These are phyloP conservation scores for Bos taurus DNA, from an alignment of 2,113 vertebrate genomes.

Conservation along the genomic window ARS-UCD2.0 NC_037331.1:118084001-118084500, in stretches of 20 bases:
- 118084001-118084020: fast-evolving
- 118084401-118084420: fast-evolving
- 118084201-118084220: neutral
- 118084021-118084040: neutral
- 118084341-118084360: neutral
- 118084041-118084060: neutral
- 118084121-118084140: too few species aligned
- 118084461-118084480: neutral
- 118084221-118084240: neutral
- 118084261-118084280: neutral
- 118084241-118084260: neutral
- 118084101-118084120: too few species aligned
- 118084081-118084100: neutral
- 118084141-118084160: neutral
- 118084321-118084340: neutral
- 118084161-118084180: too few species aligned
- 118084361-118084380: neutral
- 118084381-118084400: neutral
- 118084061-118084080: fast-evolving
- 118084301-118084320: neutral
- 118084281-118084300: neutral
- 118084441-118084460: fast-evolving
- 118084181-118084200: fast-evolving
- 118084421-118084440: neutral
- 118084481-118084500: neutral